Conservation (phyloP, 2,797 vertebrate species). For the Mormyrus proboscirostris region DNA sequence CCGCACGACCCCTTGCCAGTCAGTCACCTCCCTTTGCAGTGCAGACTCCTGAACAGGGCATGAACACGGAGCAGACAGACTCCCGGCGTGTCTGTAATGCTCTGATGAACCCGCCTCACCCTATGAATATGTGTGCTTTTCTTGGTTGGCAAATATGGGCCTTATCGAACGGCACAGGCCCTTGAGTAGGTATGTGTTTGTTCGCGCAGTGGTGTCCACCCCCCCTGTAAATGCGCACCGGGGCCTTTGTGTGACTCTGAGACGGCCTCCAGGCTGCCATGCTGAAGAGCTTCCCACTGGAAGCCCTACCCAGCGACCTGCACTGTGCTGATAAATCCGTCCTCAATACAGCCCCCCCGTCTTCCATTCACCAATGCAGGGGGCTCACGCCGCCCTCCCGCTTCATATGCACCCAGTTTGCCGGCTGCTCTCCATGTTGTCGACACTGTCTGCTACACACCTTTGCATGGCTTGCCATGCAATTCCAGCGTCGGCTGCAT, state of each 20-base stretch:
- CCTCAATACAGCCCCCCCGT: background rate
- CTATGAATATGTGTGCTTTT: slow-evolving; percentile 51
- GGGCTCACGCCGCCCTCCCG: background rate
- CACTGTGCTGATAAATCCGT: slow-evolving; percentile 10
- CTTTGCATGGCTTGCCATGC: background rate
- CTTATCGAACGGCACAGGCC: slow-evolving; percentile 47
- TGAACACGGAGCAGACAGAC: slow-evolving; percentile 27
- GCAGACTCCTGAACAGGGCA: background rate
- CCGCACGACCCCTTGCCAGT: background rate
- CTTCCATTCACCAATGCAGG: background rate
- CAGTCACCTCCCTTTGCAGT: background rate
- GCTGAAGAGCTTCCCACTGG: background rate
- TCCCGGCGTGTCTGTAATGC: slow-evolving; percentile 45
- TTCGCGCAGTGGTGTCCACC: slow-evolving; percentile 23
- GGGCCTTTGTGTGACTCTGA: background rate
- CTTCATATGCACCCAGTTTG: background rate
- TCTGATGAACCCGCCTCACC: slow-evolving; percentile 50
- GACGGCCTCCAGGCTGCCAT: background rate
- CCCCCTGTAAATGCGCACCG: background rate
- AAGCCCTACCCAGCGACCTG: background rate
- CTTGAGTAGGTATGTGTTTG: slow-evolving; percentile 36
- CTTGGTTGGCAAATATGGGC: slow-evolving; percentile 51
- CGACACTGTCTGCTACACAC: background rate
- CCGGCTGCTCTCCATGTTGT: background rate
- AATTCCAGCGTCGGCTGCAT: background rate